Conservation (phyloP, 1,140 invertebrate species). For the Paraescarpia echinospica region DNA sequence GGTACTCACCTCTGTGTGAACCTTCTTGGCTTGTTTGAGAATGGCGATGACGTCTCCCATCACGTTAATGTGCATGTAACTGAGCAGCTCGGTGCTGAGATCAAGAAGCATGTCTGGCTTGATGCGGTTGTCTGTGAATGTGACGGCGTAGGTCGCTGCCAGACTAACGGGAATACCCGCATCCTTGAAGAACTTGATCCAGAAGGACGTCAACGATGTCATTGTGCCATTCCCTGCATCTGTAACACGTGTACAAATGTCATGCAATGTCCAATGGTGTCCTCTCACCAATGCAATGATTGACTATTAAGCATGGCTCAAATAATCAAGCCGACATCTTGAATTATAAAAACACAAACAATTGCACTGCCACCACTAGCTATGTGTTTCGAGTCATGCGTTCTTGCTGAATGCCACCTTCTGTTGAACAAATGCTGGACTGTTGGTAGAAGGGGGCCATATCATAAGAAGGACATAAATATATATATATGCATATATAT, state of each 20-base stretch:
- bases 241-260: not conserved
- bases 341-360: too few species aligned
- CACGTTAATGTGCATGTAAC: constrained; percentile 78
- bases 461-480: too few species aligned
- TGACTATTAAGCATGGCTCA: too few species aligned
- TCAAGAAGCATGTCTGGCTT: constrained; percentile 78
- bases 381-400: too few species aligned
- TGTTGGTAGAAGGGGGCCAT: too few species aligned
- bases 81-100: constrained; percentile 78
- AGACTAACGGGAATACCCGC: constrained; percentile 75
- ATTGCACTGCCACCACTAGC: too few species aligned
- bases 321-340: too few species aligned
- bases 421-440: too few species aligned
- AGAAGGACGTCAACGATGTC: constrained; percentile 46
- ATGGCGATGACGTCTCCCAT: constrained; percentile 86
- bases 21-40: constrained; percentile 76
- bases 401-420: too few species aligned
- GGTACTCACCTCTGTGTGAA: constrained; percentile 65
- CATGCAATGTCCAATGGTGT: too few species aligned
- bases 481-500: too few species aligned
- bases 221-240: not conserved
- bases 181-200: constrained; percentile 78
- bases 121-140: constrained; percentile 81
- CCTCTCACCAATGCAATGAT: too few species aligned
- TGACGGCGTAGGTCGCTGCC: constrained; percentile 76